A percentile compares a stretch with the other conserved stretches of the same genome.
Evolutionary conservation across 1,140 invertebrate genomes (phyloP).

Genomic region (Spodoptera litura): DNA sequence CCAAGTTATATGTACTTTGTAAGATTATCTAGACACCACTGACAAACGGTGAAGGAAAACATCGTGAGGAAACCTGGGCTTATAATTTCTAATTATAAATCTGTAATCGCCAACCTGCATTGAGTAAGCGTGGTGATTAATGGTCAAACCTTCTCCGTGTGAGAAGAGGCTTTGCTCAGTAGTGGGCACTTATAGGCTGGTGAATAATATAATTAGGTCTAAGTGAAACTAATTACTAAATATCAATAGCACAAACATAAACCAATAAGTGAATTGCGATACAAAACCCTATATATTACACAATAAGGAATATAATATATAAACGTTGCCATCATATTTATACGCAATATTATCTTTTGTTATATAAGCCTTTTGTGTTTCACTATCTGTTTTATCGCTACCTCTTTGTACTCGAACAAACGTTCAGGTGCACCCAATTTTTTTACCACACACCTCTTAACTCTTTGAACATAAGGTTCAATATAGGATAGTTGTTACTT

Average conservation of each 20-base stretch:
- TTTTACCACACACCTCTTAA: constrained; percentile 41
- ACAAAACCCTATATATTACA: constrained; percentile 2
- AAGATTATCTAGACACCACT: too few relatives aligned
- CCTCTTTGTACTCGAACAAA: constrained; percentile 67
- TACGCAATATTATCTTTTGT: constrained; percentile 79
- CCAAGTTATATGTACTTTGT: too few relatives aligned
- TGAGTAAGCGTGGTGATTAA: too few relatives aligned
- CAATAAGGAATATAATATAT: constrained; percentile 14
- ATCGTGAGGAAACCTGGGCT: too few relatives aligned
- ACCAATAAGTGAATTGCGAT: neutral
- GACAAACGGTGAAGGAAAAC: too few relatives aligned
- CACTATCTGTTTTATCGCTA: constrained; percentile 79
- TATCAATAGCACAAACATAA: neutral
- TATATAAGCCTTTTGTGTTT: constrained; percentile 72
- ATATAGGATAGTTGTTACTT: constrained; percentile 46
- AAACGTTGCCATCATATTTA: constrained; percentile 60
- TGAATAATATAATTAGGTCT: too few relatives aligned
- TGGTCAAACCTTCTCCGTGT: too few relatives aligned
- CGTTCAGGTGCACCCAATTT: constrained; percentile 18
- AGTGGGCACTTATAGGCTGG: too few relatives aligned
- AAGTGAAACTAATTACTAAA: too few relatives aligned
- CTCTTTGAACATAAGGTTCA: constrained; percentile 51
- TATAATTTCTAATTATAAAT: too few relatives aligned
- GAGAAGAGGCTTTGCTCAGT: too few relatives aligned
- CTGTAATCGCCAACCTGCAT: too few relatives aligned